Base-by-base conservation (phyloP, 2,797 vertebrate genomes). In the Cephalopachus bancanus region DNA sequence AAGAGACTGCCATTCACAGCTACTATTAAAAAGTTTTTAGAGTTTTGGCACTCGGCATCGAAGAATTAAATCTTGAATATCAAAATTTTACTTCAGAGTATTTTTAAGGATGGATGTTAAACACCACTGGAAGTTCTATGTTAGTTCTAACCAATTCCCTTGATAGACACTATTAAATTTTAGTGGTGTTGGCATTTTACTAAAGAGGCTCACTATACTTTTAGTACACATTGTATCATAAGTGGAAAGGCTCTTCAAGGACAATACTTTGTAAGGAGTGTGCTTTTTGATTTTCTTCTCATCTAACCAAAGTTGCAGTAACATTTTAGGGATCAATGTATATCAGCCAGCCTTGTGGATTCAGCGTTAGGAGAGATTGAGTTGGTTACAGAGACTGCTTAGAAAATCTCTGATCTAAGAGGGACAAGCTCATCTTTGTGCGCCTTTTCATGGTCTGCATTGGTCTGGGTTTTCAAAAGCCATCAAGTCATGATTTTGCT, bases 161-260 rank as follows among this genome's bases (percentile, higher is more conserved):
- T 28, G 71, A 76, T 9, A 74, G 33, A 60, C 10, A 62, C 2
- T 75, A 44, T 26, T 62, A 20, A 69, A 55, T 95, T 78, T 78
- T n/a, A 67, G 0, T 78, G 59, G 74, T 49, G 26, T 20, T 91
- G 67, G 28, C 20, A 51, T 65, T 91, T 74, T 85, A 49, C 51
- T 89, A 24, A 83, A 55, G 79, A 67, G 20, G 20, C 22, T 80
- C 51, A 49, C 89, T 76, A 59, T 85, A 78, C 26, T 26, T 92
- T 17, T 44, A 72, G 20, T 59, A 33, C 87, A 79, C 95, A 59
- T 81, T 91, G 3, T 59, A 74, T 79, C 84, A 62, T 57, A 64
- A 94, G 53, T 57, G 92, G 76, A 79, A 69, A 57, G 76, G n/a
- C 87, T 93, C 44, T 95, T 44, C 9, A 76, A 84, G 72, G 24